A percentile compares a stretch with the other conserved stretches of the same genome.
Conservation (phyloP, 2,797 vertebrate genomes). For the Pitangus sulphuratus region DNA sequence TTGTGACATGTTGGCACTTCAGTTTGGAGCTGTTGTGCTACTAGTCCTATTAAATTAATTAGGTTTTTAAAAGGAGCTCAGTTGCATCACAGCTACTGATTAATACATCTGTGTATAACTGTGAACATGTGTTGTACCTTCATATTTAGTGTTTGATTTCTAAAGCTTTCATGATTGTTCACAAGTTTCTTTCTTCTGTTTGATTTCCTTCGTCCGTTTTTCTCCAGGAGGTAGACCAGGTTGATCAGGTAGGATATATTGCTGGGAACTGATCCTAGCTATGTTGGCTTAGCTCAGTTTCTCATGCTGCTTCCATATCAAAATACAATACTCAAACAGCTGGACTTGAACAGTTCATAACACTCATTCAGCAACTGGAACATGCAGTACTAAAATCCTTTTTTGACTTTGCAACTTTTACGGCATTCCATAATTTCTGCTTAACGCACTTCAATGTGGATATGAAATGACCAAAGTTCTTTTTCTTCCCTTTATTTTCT, state of each 20-base stretch:
- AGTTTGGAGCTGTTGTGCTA: neutral
- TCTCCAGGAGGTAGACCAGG: constrained; percentile 99
- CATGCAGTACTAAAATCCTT: constrained; percentile 91
- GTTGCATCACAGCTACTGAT: neutral
- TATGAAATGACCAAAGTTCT: constrained; percentile 82
- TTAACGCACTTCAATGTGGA: constrained; percentile 89
- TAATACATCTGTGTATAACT: constrained; percentile 39
- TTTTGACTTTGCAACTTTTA: constrained; percentile 82
- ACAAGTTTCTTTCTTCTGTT: constrained; percentile 98
- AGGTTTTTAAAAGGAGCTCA: neutral
- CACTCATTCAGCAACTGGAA: constrained; percentile 93
- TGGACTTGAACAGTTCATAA: constrained; percentile 91
- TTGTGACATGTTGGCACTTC: neutral
- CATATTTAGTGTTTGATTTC: constrained; percentile 78
- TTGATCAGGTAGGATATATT: constrained; percentile 95
- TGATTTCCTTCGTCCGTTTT: constrained; percentile 87
- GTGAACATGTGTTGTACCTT: constrained; percentile 71
- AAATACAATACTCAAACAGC: constrained; percentile 85
- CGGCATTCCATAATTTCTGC: constrained; percentile 88
- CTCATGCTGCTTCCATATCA: constrained; percentile 94
- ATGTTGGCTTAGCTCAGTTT: constrained; percentile 90
- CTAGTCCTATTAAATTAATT: neutral
- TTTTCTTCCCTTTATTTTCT: constrained; percentile 78
- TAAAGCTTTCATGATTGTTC: constrained; percentile 86
- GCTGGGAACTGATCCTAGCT: constrained; percentile 83